These are phyloP conservation scores for Hippocampus barbouri DNA, from an alignment of 2,113 vertebrate species.

Conservation along the genomic window DNA sequence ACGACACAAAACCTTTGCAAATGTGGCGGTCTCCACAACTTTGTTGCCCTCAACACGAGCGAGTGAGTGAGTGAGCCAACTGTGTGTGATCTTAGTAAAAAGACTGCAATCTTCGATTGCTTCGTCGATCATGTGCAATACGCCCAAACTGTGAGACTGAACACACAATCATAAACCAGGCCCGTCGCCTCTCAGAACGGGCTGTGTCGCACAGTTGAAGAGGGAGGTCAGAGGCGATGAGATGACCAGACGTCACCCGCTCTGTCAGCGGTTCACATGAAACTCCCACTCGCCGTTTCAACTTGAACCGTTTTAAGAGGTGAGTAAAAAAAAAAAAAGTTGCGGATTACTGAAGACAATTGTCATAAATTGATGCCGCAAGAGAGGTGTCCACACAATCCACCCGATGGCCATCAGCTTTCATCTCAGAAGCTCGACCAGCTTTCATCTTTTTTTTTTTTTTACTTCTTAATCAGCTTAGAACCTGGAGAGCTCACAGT, in stretches of 20 bases:
- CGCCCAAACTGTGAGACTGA: no score
- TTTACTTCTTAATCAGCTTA: conserved; percentile 31
- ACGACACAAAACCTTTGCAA: no score
- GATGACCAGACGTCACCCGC: conserved; percentile 14
- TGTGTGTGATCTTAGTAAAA: no score
- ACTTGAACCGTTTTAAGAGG: conserved; percentile 27
- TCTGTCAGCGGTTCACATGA: conserved; percentile 16
- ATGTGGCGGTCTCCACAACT: no score
- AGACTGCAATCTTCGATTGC: no score
- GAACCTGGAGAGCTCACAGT: conserved; percentile 24
- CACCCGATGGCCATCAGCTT: conserved; percentile 37
- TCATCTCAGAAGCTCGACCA: conserved; percentile 26
- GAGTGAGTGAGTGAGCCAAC: no score
- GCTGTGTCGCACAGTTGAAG: conserved; percentile 6
- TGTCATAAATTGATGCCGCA: conserved; percentile 22
- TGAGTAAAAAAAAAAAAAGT: conserved; percentile 15
- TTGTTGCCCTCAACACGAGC: no score
- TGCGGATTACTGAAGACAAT: conserved; percentile 46
- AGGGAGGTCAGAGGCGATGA: background rate
- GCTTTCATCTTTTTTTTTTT: conserved; percentile 27
- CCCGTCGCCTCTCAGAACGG: conserved; percentile 6
- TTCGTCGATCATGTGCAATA: no score
- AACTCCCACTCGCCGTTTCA: background rate
- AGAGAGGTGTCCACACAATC: conserved; percentile 24
- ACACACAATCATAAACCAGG: conserved; percentile 20